A percentile compares a stretch with the other conserved stretches of the same genome.
Conservation (phyloP, 1,140 invertebrate genomes). For the Pseudobourletiella spinata region DNA sequence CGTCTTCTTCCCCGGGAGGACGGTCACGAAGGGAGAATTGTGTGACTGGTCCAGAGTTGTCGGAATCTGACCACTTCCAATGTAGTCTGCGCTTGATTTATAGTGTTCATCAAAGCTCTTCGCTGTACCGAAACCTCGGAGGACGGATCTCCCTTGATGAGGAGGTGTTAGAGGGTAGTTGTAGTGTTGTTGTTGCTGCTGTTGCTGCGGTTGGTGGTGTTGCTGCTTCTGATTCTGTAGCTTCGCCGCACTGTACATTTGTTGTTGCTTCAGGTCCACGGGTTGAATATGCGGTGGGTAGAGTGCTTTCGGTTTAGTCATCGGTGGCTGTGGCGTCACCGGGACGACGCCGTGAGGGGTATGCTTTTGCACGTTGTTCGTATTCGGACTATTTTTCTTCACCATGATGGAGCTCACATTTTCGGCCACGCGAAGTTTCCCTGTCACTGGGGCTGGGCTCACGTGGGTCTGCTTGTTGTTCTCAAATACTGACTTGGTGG, state of each 20-base stretch:
- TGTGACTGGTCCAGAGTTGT: neutral
- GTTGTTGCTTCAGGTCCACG: neutral
- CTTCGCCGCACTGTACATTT: neutral
- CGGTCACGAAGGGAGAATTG: neutral
- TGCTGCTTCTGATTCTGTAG: neutral
- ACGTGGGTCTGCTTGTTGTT: neutral
- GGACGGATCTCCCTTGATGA: neutral
- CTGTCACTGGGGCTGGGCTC: neutral
- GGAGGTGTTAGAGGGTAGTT: neutral
- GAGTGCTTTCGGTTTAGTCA: neutral
- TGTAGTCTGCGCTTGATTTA: neutral
- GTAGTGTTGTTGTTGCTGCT: neutral
- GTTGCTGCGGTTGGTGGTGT: neutral
- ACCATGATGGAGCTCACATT: neutral
- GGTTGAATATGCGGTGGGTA: neutral
- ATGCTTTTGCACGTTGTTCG: neutral
- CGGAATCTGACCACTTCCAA: neutral
- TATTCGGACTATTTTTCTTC: neutral
- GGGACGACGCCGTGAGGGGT: no score
- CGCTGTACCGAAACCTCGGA: neutral
- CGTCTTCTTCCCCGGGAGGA: neutral
- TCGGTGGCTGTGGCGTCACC: neutral
- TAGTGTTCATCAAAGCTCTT: conserved; percentile 6
- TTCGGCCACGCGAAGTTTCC: neutral
- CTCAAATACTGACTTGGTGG: neutral